These are phyloP conservation scores for Sympetrum striolatum DNA, from an alignment of 2,888 invertebrate species.

Conservation along the genomic window DNA sequence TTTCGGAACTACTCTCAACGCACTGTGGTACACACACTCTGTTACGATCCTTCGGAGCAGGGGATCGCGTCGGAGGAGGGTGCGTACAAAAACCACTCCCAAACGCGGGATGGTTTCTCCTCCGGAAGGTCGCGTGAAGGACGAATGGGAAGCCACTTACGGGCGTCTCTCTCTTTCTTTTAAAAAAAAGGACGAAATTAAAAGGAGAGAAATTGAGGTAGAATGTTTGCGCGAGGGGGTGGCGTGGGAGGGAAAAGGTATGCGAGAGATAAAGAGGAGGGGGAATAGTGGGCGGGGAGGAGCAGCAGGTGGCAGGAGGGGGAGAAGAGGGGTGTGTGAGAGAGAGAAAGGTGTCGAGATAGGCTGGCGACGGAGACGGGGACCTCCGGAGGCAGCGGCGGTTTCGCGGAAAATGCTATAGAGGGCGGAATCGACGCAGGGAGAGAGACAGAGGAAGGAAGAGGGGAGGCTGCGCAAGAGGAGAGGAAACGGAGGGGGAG, in stretches of 20 bases:
- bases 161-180: not conserved
- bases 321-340: not conserved
- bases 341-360: not conserved
- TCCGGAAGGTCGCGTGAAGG: not conserved
- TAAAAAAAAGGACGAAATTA: not conserved
- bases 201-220: not conserved
- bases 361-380: not conserved
- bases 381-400: not conserved
- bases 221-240: not conserved
- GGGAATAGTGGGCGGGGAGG: not conserved
- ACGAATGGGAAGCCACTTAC: not conserved
- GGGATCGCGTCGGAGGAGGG: not conserved
- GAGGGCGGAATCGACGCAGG: constrained; percentile 12
- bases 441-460: not conserved
- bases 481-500: not conserved
- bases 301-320: not conserved
- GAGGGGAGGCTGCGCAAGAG: not conserved
- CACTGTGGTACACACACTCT: not conserved
- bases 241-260: not conserved
- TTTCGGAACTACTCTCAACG: not conserved
- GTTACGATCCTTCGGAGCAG: not conserved
- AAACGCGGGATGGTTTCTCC: no score
- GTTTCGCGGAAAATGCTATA: not conserved
- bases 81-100: no score
- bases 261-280: not conserved